A percentile compares a stretch with the other conserved stretches of the same genome.
These are phyloP conservation scores for Kuschelorhynchus macadamiae DNA, from an alignment of 2,888 invertebrate genomes.

Conservation along the genomic window DNA sequence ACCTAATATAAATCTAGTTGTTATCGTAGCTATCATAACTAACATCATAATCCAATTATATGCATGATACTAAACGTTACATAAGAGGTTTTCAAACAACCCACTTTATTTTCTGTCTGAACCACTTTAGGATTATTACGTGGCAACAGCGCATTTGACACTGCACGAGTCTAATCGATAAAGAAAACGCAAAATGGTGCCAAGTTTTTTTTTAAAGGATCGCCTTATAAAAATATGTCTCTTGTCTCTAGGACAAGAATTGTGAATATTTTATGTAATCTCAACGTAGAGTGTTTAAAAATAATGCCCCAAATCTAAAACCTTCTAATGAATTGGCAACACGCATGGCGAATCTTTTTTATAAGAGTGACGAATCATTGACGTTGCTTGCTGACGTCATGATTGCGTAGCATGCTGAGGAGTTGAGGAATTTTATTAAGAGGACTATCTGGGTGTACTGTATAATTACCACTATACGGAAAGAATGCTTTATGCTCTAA, in stretches of 20 bases:
- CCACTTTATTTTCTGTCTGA: no score
- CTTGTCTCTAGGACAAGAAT: conserved; percentile 19
- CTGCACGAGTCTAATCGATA: conserved; percentile 48
- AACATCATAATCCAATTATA: no score
- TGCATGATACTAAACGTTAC: no score
- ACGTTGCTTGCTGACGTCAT: conserved; percentile 17
- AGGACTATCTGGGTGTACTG: conserved; percentile 18
- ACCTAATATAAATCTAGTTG: no score
- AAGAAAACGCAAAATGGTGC: conserved; percentile 33
- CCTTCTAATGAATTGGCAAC: not conserved
- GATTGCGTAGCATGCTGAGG: conserved; percentile 3
- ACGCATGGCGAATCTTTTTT: not conserved
- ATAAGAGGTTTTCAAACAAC: no score
- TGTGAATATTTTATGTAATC: conserved; percentile 4
- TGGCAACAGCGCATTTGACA: conserved; percentile 43
- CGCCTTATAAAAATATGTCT: conserved; percentile 13
- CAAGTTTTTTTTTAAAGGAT: conserved; percentile 32
- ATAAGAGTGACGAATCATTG: not conserved
- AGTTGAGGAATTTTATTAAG: conserved; percentile 10
- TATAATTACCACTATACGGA: no score
- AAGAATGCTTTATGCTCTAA: no score
- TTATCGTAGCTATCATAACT: no score
- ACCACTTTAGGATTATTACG: not conserved
- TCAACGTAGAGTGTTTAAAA: conserved; percentile 4
- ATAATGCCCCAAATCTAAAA: conserved; percentile 1